These are phyloP conservation scores for Drosophila sturtevanti DNA, from an alignment of 1,140 invertebrate species.

Conservation along the genomic window DNA sequence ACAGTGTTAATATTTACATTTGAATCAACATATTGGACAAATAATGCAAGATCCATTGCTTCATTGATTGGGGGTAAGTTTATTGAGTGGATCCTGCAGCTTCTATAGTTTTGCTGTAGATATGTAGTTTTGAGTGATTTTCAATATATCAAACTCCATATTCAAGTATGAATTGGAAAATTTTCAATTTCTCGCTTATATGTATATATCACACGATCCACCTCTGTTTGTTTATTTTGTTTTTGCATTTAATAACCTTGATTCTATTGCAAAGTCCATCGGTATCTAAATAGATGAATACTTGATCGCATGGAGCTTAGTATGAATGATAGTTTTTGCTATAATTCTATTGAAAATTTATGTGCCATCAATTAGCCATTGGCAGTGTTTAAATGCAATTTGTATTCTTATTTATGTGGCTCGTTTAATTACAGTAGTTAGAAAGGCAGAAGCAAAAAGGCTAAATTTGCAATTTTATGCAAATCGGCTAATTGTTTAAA, in stretches of 20 bases:
- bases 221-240: too few relatives aligned
- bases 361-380: conserved; percentile 44
- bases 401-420: conserved; percentile 31
- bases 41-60: conserved; percentile 3
- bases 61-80: not conserved
- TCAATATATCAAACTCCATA: not conserved
- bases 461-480: conserved; percentile 33
- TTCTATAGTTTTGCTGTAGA: too few relatives aligned
- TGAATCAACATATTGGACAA: not conserved
- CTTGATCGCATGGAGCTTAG: not conserved
- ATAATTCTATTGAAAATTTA: conserved; percentile 43
- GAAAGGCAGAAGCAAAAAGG: not conserved
- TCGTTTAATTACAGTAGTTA: conserved; percentile 1
- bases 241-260: too few relatives aligned
- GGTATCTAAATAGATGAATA: not conserved
- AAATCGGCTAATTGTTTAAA: conserved; percentile 26
- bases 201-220: too few relatives aligned
- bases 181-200: too few relatives aligned
- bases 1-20: conserved; percentile 1
- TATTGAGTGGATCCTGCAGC: not conserved
- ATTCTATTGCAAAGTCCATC: too few relatives aligned
- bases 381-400: conserved; percentile 12
- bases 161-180: too few relatives aligned
- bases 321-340: conserved; percentile 4
- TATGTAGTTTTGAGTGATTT: not conserved